These are phyloP conservation scores for Daboia siamensis DNA, from an alignment of 2,113 vertebrate genomes.

Conservation along the genomic window DNA sequence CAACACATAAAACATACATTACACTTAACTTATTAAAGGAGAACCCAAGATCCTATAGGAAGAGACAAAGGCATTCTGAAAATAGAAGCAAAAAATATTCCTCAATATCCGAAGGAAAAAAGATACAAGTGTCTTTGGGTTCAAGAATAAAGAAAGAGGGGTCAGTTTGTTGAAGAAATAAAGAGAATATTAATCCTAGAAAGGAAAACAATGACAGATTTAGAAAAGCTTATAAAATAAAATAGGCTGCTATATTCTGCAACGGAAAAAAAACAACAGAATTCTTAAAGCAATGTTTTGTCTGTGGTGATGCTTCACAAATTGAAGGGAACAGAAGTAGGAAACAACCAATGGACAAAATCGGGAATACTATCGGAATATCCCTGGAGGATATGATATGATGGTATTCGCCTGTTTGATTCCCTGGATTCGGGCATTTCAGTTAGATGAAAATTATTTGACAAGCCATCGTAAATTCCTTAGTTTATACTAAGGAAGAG, in stretches of 20 bases:
- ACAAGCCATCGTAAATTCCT: background rate
- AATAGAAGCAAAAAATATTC: background rate
- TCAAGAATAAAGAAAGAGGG: background rate
- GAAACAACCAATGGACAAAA: background rate
- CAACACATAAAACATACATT: background rate
- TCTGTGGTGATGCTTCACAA: background rate
- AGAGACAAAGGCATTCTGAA: background rate
- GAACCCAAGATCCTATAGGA: background rate
- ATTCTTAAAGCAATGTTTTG: background rate
- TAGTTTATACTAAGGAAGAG: background rate
- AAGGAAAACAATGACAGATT: background rate
- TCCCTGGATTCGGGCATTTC: background rate
- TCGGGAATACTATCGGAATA: background rate
- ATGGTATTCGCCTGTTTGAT: background rate
- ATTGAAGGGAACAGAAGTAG: background rate
- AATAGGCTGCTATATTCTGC: background rate
- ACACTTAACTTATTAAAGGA: background rate
- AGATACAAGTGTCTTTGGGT: background rate
- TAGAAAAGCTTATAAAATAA: background rate
- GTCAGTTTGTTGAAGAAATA: background rate
- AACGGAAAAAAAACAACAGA: background rate
- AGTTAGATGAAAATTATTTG: background rate
- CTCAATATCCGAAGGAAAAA: background rate
- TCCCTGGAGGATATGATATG: background rate
- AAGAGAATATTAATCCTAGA: background rate